Evolutionary conservation across 1,140 invertebrate species (phyloP).

Genomic region (Camponotus floridanus): DNA sequence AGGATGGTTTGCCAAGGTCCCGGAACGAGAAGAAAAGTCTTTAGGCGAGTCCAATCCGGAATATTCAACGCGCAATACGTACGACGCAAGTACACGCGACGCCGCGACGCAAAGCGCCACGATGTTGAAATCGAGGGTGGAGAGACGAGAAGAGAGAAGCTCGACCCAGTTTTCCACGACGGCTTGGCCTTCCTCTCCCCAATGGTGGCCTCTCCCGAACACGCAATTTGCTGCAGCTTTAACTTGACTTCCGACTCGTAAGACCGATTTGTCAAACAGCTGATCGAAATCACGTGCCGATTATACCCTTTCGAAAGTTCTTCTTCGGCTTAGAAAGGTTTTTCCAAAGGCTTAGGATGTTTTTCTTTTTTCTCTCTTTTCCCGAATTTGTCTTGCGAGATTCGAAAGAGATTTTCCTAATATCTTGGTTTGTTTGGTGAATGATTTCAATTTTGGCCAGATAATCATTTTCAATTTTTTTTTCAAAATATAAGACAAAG

Average conservation of each 20-base stretch:
- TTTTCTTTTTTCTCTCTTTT: neutral
- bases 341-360: neutral
- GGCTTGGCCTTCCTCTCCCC: conserved; percentile 48
- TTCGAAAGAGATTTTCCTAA: neutral
- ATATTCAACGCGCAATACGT: conserved; percentile 44
- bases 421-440: too few species aligned
- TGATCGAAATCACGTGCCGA: neutral
- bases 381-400: neutral
- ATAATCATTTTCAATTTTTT: neutral
- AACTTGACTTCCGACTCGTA: neutral
- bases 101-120: neutral
- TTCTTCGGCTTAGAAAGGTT: neutral
- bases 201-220: conserved; percentile 14
- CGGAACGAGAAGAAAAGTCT: neutral
- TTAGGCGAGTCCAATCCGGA: conserved; percentile 38
- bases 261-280: conserved; percentile 11
- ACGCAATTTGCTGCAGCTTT: conserved; percentile 2
- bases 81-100: conserved; percentile 55
- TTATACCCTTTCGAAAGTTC: neutral
- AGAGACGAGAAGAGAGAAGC: conserved; percentile 21
- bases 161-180: conserved; percentile 70
- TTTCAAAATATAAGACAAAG: neutral
- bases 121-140: neutral
- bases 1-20: neutral
- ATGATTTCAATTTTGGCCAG: too few species aligned